Evolutionary conservation across 2,888 invertebrate genomes (phyloP).

Genomic region (Girardia tigrina): DNA sequence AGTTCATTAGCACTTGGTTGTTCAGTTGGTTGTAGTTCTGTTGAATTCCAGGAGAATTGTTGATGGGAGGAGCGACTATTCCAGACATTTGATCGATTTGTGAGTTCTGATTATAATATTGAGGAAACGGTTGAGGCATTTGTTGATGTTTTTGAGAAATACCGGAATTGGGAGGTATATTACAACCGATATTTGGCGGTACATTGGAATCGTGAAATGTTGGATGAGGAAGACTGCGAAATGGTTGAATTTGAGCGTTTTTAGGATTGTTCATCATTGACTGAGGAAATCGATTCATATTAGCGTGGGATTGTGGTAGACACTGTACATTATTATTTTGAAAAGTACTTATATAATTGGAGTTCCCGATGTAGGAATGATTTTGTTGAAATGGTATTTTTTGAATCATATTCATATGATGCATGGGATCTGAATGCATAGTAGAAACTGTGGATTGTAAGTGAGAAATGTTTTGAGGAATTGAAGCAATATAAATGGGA

Average conservation of each 20-base stretch:
- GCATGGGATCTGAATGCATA: neutral
- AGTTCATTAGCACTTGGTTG: neutral
- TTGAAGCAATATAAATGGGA: neutral
- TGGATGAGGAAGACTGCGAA: neutral
- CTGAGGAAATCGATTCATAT: conserved; percentile 1
- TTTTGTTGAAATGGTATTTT: neutral
- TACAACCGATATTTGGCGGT: neutral
- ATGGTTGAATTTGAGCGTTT: neutral
- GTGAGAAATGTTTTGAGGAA: neutral
- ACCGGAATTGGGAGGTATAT: neutral
- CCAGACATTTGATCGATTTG: neutral
- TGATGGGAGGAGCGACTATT: neutral
- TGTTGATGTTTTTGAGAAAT: neutral
- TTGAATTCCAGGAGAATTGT: conserved; percentile 1
- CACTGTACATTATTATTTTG: neutral
- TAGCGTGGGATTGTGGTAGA: conserved; percentile 14
- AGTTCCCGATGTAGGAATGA: neutral
- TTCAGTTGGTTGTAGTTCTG: neutral
- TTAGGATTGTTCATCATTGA: neutral
- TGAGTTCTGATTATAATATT: neutral
- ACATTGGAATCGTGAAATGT: neutral
- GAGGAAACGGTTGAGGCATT: conserved; percentile 2
- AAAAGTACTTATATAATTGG: neutral
- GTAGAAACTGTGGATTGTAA: neutral
- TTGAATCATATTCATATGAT: conserved; percentile 2